A percentile compares a stretch with the other conserved stretches of the same genome.
phyloP scores from a whole-genome alignment of 2,113 vertebrate species.

The Gila orcuttii region DNA sequence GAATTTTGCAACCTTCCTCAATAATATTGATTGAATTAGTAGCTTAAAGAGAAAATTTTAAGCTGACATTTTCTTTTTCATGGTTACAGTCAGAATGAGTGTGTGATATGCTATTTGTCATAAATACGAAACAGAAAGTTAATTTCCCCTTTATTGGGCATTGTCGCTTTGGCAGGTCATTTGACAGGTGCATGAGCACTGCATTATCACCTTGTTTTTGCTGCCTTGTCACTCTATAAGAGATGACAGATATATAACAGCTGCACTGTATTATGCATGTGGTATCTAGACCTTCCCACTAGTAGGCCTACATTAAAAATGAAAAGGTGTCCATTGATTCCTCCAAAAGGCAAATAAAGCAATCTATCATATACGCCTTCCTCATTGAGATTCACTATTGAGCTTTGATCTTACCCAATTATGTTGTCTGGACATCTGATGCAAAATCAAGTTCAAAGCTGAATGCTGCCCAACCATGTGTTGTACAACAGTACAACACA shows the following conservation, averaged over 20 bases:
- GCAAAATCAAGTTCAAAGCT: not conserved
- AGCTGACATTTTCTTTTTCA: constrained; percentile 7
- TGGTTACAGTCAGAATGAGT: not conserved
- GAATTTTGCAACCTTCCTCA: constrained; percentile 44
- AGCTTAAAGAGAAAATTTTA: constrained; percentile 4
- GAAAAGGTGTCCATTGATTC: constrained; percentile 5
- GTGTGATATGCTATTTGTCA: not conserved
- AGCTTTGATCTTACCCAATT: constrained; percentile 39
- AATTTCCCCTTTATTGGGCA: not conserved
- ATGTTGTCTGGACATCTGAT: constrained; percentile 5
- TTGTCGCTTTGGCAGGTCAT: not conserved
- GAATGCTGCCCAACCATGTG: not conserved
- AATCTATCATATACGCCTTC: constrained; percentile 9
- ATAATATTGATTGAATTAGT: constrained; percentile 41
- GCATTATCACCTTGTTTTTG: not conserved
- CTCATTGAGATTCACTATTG: not conserved
- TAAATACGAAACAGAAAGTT: not conserved
- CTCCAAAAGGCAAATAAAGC: constrained; percentile 49
- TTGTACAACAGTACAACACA: not conserved
- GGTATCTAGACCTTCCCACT: not conserved
- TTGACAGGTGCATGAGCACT: not conserved
- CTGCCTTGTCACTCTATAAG: not conserved
- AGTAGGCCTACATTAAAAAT: constrained; percentile 1
- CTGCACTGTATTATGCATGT: not conserved
- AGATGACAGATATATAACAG: not conserved